Evolutionary conservation across 2,797 vertebrate genomes (phyloP).

Genomic region (Stomatorhinus walkeri): DNA sequence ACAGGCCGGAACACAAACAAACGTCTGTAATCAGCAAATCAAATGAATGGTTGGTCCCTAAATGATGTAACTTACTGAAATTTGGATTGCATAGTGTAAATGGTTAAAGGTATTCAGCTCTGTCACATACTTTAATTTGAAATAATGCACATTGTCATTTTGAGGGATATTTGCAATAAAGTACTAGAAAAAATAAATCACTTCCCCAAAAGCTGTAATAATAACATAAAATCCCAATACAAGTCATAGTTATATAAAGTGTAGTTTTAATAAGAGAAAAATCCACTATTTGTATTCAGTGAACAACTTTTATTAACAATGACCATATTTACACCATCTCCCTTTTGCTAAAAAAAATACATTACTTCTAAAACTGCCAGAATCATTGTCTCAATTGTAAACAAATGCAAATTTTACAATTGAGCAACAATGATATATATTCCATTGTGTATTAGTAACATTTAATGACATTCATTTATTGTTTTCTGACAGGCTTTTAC

Average conservation of each 20-base stretch:
- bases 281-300: conserved; percentile 32
- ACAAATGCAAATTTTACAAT: conserved; percentile 48
- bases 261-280: conserved; percentile 2
- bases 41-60: conserved; percentile 46
- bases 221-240: not conserved
- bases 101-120: conserved; percentile 48
- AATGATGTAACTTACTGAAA: conserved; percentile 55
- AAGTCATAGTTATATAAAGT: not conserved
- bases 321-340: not conserved
- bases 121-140: conserved; percentile 14
- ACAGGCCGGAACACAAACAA: conserved; percentile 38
- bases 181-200: not conserved
- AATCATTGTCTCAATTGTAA: conserved; percentile 37
- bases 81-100: conserved; percentile 49
- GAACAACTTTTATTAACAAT: conserved; percentile 30
- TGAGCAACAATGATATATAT: not conserved
- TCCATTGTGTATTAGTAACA: not conserved
- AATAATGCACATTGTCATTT: not conserved
- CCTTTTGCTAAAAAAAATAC: not conserved
- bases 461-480: conserved; percentile 36
- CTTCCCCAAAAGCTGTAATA: conserved; percentile 4
- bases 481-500: conserved; percentile 31
- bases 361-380: not conserved
- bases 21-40: conserved; percentile 43
- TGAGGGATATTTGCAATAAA: conserved; percentile 11